A percentile compares a stretch with the other conserved stretches of the same genome.
Evolutionary conservation across 2,797 vertebrate species (phyloP).

Genomic region (Cossypha niveicapilla): DNA sequence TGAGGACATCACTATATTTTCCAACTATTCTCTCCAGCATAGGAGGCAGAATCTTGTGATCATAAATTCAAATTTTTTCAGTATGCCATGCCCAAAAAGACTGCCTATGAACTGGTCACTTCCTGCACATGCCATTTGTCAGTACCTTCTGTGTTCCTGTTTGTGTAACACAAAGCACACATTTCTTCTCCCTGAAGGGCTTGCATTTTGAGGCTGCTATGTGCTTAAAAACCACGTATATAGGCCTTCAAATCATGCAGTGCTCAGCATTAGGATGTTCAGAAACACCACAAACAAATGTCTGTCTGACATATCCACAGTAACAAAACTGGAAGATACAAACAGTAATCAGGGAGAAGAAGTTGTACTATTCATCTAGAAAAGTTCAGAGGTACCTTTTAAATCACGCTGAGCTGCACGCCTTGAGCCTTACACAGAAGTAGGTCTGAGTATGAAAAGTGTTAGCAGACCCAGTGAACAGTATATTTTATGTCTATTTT

Average conservation of each 20-base stretch:
- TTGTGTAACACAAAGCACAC: neutral
- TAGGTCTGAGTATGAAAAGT: neutral
- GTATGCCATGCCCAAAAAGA: neutral
- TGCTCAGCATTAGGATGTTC: neutral
- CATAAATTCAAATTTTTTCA: neutral
- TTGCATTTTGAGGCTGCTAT: neutral
- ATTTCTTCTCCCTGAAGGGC: neutral
- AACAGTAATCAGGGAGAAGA: neutral
- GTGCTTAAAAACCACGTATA: neutral
- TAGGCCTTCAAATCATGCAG: neutral
- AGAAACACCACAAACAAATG: neutral
- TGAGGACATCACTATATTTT: neutral
- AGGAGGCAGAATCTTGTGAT: neutral
- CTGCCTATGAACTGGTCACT: neutral
- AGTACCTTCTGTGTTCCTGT: neutral
- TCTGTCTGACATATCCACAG: neutral
- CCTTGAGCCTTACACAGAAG: neutral
- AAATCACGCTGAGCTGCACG: neutral
- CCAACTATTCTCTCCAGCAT: neutral
- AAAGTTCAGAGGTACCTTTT: neutral
- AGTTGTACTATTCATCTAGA: neutral
- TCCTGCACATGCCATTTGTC: neutral
- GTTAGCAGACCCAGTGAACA: neutral
- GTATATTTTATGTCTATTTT: neutral
- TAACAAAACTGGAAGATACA: neutral